Evolutionary conservation across 2,888 invertebrate genomes (phyloP).

Genomic region (Chalcis sispes): DNA sequence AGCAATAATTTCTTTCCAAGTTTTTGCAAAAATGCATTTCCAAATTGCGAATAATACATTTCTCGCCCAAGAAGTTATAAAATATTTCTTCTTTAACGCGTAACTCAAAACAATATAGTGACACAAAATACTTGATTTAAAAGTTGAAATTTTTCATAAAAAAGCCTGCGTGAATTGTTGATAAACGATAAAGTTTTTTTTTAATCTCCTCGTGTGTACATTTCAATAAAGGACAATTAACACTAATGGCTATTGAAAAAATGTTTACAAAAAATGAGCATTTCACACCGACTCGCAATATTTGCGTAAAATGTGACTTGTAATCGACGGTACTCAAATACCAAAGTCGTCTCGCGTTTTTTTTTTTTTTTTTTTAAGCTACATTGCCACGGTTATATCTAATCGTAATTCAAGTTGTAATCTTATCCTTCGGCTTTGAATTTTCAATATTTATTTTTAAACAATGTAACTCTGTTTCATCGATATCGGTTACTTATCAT

Average conservation of each 20-base stretch:
- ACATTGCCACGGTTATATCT: neutral
- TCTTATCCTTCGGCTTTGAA: constrained; percentile 35
- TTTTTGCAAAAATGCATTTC: too few relatives aligned
- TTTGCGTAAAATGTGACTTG: neutral
- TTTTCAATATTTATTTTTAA: constrained; percentile 49
- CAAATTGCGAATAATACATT: too few relatives aligned
- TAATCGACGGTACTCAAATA: too few relatives aligned
- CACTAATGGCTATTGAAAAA: neutral
- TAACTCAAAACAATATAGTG: too few relatives aligned
- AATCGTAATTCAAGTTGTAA: constrained; percentile 29
- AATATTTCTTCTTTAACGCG: too few relatives aligned
- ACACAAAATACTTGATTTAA: neutral
- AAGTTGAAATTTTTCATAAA: neutral
- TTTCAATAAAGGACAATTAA: neutral
- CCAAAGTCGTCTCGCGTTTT: too few relatives aligned
- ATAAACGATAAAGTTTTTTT: neutral
- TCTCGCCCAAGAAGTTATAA: too few relatives aligned
- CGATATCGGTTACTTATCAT: constrained; percentile 43
- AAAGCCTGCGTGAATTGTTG: neutral
- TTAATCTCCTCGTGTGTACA: neutral
- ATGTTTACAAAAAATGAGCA: neutral
- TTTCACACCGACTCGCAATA: neutral
- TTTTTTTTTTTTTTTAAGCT: neutral
- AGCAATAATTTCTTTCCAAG: neutral
- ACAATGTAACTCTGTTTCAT: constrained; percentile 41